Conservation (phyloP, 2,797 vertebrate genomes). For the Pristis pectinata region DNA sequence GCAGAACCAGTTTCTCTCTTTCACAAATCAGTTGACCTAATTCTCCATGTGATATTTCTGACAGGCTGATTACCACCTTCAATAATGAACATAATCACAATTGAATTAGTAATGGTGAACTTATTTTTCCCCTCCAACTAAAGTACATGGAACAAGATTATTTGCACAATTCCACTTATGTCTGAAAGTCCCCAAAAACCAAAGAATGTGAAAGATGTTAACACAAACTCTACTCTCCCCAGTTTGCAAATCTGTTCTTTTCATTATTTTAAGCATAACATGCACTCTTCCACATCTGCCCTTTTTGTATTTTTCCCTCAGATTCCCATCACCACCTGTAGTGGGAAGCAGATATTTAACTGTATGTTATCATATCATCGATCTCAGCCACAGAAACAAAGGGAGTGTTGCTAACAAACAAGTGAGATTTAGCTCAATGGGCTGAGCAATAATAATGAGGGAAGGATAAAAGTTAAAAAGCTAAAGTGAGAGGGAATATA, state of each 20-base stretch:
- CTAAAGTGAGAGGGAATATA: not conserved
- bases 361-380: not conserved
- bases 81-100: not conserved
- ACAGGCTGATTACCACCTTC: not conserved
- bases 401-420: not conserved
- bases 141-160: not conserved
- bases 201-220: not conserved
- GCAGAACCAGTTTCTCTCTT: not conserved
- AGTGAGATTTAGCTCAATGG: not conserved
- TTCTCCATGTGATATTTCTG: not conserved
- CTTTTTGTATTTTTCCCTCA: not conserved
- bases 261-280: not conserved
- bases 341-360: not conserved
- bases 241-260: not conserved
- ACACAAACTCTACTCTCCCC: not conserved
- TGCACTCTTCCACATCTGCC: not conserved
- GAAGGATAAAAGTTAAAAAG: not conserved
- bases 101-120: not conserved
- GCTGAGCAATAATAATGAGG: too few relatives aligned
- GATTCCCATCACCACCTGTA: not conserved
- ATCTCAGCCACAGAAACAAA: not conserved
- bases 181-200: too few relatives aligned
- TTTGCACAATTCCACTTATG: not conserved
- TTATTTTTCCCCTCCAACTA: not conserved
- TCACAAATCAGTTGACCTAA: not conserved